Base-by-base conservation (phyloP, 2,113 vertebrate species). In the Cryptotis parvus region DNA sequence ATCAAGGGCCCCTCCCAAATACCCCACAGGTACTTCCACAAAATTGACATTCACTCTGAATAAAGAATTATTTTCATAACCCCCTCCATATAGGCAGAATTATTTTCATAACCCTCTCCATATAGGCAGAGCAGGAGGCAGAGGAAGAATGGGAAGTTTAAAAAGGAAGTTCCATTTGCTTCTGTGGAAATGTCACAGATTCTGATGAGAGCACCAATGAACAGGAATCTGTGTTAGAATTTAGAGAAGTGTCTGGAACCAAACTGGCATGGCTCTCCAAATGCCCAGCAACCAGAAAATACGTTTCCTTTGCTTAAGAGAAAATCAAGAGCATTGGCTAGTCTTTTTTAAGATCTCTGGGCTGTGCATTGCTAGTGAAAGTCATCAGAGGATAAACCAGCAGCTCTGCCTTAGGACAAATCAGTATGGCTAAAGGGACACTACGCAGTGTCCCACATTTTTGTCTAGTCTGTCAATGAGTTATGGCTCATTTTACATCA, bases 1-100 rank as follows among this genome's bases (percentile, higher is more conserved):
- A 91, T 84, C 87, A 84, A 89, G 24, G 72, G 24, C 20, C 83
- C 86, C 16, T 63, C 49, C 39, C 3, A 77, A 77, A 43, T 29
- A 20, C 35, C 43, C 20, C 24, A 35, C 11, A n/a, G 61, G 3
- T 87, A 31, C n/a, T 80, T 43, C 86, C 14, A 35, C 70, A 65
- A 65, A 22, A 93, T 61, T 1, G 31, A 35, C 39, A 43, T 37
- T 84, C 85, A 52, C 26, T 16, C 69, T 66, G 77, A 90, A 78
- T n/a, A 85, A 26, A n/a, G 26, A 49, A 52, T 79, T 73, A 68
- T 43, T 86, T 91, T 79, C 87, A 68, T 27, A 55, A 24, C 31
- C 4, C 8, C 33, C 61, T 49, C 31, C n/a, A 55, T 15, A 74
- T 27, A 81, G n/a, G n/a, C n/a, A n/a, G 26, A 49, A 52, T 79